A percentile compares a stretch with the other conserved stretches of the same genome.
Conservation (phyloP, 1,140 invertebrate genomes). For the Drosophila miranda region DNA sequence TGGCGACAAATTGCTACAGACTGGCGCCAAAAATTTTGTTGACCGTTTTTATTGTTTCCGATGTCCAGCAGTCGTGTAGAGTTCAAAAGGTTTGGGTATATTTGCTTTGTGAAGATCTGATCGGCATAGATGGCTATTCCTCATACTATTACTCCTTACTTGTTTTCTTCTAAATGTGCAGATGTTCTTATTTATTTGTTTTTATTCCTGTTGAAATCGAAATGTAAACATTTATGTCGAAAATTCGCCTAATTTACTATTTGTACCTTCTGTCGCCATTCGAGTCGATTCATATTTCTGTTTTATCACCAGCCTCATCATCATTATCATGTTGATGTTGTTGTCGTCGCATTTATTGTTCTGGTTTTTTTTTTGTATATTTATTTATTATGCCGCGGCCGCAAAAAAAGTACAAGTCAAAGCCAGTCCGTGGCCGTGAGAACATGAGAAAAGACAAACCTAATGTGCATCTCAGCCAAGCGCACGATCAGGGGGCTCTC, state of each 20-base stretch:
- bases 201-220: constrained; percentile 15
- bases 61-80: not conserved
- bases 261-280: constrained; percentile 23
- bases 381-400: constrained; percentile 43
- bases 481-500: not conserved
- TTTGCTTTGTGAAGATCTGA: too few relatives aligned
- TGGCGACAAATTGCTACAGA: constrained; percentile 60
- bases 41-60: constrained; percentile 7
- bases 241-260: constrained; percentile 35
- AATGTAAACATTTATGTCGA: constrained; percentile 9
- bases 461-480: constrained; percentile 15
- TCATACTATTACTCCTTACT: too few relatives aligned
- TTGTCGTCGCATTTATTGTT: constrained; percentile 38
- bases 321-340: constrained; percentile 38
- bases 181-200: not conserved
- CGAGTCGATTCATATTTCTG: constrained; percentile 33
- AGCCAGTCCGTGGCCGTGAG: constrained; percentile 51
- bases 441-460: constrained; percentile 32
- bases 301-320: constrained; percentile 22
- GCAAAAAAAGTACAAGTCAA: constrained; percentile 22
- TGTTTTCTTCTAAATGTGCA: constrained; percentile 8
- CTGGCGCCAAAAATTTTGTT: constrained; percentile 44
- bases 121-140: too few relatives aligned
- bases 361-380: constrained; percentile 36
- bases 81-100: constrained; percentile 23